Conservation (phyloP, 2,113 vertebrate genomes). For the Eidolon helvum region DNA sequence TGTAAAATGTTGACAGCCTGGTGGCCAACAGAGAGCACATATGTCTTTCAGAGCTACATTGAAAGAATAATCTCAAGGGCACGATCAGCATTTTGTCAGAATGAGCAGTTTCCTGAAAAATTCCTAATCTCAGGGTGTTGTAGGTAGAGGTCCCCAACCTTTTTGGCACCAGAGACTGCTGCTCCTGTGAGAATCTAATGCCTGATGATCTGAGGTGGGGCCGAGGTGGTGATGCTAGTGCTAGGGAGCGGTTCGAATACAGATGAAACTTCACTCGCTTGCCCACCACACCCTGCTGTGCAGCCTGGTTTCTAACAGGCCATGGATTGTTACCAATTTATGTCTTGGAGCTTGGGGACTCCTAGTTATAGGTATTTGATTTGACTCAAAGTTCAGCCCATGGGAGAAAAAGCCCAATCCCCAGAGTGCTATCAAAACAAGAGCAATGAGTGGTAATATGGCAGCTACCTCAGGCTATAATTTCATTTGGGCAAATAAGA, state of each 20-base stretch:
- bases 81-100: background rate
- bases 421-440: background rate
- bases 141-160: background rate
- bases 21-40: background rate
- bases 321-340: no score
- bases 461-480: background rate
- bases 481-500: background rate
- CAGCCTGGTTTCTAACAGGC: no score
- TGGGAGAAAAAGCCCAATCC: no score
- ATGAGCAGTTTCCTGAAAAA: background rate
- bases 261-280: no score
- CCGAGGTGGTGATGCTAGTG: no score
- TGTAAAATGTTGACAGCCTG: background rate
- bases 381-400: background rate
- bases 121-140: background rate
- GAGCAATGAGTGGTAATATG: background rate
- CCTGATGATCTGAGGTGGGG: no score
- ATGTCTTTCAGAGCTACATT: background rate
- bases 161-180: no score
- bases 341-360: no score
- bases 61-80: background rate
- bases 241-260: no score
- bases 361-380: background rate
- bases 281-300: no score
- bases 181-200: no score